Evolutionary conservation across 2,797 vertebrate species (phyloP).

Genomic region (Diplodus puntazzo): DNA sequence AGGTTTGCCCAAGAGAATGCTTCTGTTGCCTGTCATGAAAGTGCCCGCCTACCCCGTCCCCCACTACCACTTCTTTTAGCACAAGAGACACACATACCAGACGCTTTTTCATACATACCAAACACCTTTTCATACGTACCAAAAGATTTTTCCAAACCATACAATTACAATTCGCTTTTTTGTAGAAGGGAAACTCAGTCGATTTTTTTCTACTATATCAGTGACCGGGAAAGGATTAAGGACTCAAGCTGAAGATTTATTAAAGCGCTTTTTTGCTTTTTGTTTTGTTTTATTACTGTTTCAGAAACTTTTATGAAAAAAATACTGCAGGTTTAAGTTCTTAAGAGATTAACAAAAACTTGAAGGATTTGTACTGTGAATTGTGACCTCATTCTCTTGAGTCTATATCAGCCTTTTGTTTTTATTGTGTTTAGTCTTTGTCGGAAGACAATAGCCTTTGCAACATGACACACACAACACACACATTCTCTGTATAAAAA

Average conservation of each 20-base stretch:
- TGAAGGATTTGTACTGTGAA: conserved; percentile 99
- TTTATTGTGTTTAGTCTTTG: conserved; percentile 77
- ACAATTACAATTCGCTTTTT: conserved; percentile 50
- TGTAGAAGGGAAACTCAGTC: conserved; percentile 86
- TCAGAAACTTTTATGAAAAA: conserved; percentile 85
- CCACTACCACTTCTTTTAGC: conserved; percentile 99
- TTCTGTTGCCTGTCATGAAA: conserved; percentile 99
- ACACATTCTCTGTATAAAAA: conserved; percentile 88
- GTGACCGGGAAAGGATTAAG: conserved; percentile 75
- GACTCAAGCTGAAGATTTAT: conserved; percentile 91
- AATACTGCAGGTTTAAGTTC: conserved; percentile 92
- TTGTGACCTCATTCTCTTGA: conserved; percentile 96
- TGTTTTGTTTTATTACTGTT: conserved; percentile 86
- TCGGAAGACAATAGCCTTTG: conserved; percentile 85
- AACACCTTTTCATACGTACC: conserved; percentile 59
- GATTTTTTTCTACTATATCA: conserved; percentile 74
- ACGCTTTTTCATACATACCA: conserved; percentile 59
- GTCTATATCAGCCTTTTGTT: conserved; percentile 89
- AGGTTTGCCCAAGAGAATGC: conserved; percentile 99
- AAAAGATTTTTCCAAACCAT: conserved; percentile 48
- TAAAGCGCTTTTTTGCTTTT: conserved; percentile 85
- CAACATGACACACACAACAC: conserved; percentile 87
- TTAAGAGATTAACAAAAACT: conserved; percentile 86
- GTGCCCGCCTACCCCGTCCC: conserved; percentile 97
- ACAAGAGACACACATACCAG: conserved; percentile 81